Base-by-base conservation (phyloP, 2,888 invertebrate genomes). In the Stenolophus ochropezus region DNA sequence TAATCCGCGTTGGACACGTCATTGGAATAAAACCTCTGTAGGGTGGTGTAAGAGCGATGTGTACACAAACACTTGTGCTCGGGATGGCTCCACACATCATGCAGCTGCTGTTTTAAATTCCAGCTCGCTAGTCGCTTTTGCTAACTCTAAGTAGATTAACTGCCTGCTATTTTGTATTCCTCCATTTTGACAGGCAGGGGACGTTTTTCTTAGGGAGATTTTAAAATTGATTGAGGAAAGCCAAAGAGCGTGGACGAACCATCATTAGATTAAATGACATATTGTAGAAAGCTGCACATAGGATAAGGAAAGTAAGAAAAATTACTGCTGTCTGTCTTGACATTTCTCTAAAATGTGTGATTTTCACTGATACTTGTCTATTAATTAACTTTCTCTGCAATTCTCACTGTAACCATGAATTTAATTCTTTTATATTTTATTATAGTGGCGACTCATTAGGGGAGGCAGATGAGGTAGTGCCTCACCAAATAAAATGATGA, bases 1-100 rank as follows among this genome's bases (percentile, higher is more conserved):
- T 75, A 75, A 75, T 75, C 75, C 75, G 49, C 33, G 25, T 75
- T 53, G 53, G 75, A 75, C 75, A 75, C 75, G 75, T 75, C 75
- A 75, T 53, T 53, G 53, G 51, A 75, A 75, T 51, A 75, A 75
- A 75, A 73, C 21, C 65, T 69, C 65, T 69, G 27, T 69, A 33
- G 65, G 65, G 65, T 69, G 8, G 65, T 33, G 65, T 69, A 33
- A 33, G 18, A 69, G 65, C 65, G 65, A 69, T 69, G 65, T 69
- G 65, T 69, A 69, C 27, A 69, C 65, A 69, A 69, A 69, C 65
- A 69, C 65, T 69, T 69, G 65, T 33, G 65, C 33, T 69, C 27
- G 27, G 18, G 11, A 16, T 69, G 33, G 65, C 65, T 18, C 27
- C 18, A 18, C 33, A 18, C 33, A 18, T 69, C 65, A 61, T 61